Base-by-base conservation (phyloP, 2,113 vertebrate species). In the Platichthys flesus region DNA sequence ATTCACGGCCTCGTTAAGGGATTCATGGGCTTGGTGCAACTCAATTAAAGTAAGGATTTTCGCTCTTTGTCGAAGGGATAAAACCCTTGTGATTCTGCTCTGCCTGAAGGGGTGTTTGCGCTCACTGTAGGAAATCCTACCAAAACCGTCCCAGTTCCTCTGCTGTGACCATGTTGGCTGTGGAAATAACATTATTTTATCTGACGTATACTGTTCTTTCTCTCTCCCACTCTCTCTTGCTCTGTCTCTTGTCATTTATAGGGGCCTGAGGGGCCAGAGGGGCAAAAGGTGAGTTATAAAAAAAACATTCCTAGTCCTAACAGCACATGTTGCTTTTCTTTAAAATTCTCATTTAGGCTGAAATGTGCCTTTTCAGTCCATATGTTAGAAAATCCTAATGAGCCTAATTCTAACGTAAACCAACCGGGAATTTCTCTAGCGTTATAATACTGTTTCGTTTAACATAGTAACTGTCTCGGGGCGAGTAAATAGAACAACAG, bases 251-350 rank as follows among this genome's bases (percentile, higher is more conserved):
- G 40, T 76, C 54, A 72, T 88, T 95, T 93, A 66, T 82, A 99
- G 97, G 97, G 97, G 92, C 96, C 95, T 79, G 92, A 95, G 87
- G 97, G 97, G 60, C 96, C 97, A 90, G 94, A 94, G 66, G 98
- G 98, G 95, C 93, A 79, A 88, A 97, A 97, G 96, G 97, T 98
- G 96, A 64, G 88, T 89, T 93, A 90, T 47, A 91, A 65, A 78
- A 71, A 63, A 79, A 51, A n/a, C 4, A 56, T 60, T 51, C 74
- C 54, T 45, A 75, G 10, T 67, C 72, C n/a, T 67, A 20, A 5
- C 67, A 59, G 21, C 20, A 13, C 74, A 59, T 71, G 28, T 69
- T 49, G 18, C 5, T 49, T 74, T 76, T 75, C 62, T 57, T 52
- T 76, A 40, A 10, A 57, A 67, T 65, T 2, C 57, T 49, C n/a